A percentile compares a stretch with the other conserved stretches of the same genome.
These are phyloP conservation scores for Metopolophium dirhodum DNA, from an alignment of 1,140 invertebrate genomes.

Conservation along the genomic window DNA sequence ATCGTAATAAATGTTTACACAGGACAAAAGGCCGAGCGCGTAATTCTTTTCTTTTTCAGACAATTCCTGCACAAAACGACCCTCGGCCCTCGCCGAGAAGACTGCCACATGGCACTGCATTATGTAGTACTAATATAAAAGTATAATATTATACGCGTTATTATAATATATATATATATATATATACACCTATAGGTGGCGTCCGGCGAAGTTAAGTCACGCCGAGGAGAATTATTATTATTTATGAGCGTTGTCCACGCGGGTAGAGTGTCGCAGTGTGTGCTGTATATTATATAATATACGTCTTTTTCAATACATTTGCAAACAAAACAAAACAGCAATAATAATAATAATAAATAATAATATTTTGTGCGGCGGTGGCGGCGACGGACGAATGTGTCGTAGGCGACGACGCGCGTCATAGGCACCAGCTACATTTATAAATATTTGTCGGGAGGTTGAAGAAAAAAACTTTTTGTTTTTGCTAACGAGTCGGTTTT, in stretches of 20 bases:
- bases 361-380: background rate
- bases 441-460: background rate
- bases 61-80: background rate
- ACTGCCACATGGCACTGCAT: background rate
- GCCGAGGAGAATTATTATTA: background rate
- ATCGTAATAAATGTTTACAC: constrained; percentile 9
- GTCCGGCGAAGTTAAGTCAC: background rate
- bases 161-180: too few relatives aligned
- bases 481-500: background rate
- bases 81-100: background rate
- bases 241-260: background rate
- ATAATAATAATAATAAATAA: background rate
- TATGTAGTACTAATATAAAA: background rate
- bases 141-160: background rate
- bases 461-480: background rate
- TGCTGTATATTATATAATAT: too few relatives aligned
- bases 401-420: background rate
- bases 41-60: background rate
- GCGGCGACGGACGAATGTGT: too few relatives aligned
- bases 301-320: background rate
- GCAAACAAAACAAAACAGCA: background rate
- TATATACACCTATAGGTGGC: background rate
- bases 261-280: background rate
- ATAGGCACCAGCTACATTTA: background rate
- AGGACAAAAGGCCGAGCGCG: background rate